Evolutionary conservation across 2,888 invertebrate species (phyloP).

Genomic region (Escarpia spicata): DNA sequence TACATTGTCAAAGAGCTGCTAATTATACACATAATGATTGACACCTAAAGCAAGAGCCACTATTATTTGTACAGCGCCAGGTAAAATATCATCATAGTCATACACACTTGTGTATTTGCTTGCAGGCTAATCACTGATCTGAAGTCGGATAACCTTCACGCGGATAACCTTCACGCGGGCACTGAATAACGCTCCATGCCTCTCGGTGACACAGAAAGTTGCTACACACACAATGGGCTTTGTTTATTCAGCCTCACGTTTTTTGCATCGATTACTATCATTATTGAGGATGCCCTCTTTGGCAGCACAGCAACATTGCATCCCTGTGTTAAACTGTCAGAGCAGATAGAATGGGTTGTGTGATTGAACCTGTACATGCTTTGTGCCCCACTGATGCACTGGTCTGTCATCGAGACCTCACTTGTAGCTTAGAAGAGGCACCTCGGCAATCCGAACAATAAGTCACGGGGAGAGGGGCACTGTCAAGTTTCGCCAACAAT

Average conservation of each 20-base stretch:
- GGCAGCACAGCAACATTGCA: not conserved
- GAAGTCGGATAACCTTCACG: not conserved
- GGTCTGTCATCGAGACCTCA: not conserved
- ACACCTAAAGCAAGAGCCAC: not conserved
- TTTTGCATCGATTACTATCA: slow-evolving; percentile 13
- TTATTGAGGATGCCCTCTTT: not conserved
- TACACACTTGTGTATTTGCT: not conserved
- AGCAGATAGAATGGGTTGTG: not conserved
- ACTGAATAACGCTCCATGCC: not conserved
- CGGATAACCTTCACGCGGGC: not conserved
- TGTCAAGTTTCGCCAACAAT: not conserved
- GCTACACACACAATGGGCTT: not conserved
- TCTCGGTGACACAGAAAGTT: slow-evolving; percentile 6
- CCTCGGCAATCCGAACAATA: not conserved
- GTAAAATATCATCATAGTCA: slow-evolving; percentile 11
- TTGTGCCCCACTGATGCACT: not conserved
- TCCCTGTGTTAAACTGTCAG: not conserved
- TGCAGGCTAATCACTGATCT: slow-evolving; percentile 13
- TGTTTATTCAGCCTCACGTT: not conserved
- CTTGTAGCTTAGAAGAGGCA: not conserved
- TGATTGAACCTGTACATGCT: not conserved
- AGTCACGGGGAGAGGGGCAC: not conserved
- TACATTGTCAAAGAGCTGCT: not conserved
- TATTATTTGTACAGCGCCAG: not conserved
- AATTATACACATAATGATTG: slow-evolving; percentile 10